Evolutionary conservation across 2,797 vertebrate species (phyloP), one percentile per base, ranked within the genome.

Genomic region (Silurus lanzhouensis): DNA sequence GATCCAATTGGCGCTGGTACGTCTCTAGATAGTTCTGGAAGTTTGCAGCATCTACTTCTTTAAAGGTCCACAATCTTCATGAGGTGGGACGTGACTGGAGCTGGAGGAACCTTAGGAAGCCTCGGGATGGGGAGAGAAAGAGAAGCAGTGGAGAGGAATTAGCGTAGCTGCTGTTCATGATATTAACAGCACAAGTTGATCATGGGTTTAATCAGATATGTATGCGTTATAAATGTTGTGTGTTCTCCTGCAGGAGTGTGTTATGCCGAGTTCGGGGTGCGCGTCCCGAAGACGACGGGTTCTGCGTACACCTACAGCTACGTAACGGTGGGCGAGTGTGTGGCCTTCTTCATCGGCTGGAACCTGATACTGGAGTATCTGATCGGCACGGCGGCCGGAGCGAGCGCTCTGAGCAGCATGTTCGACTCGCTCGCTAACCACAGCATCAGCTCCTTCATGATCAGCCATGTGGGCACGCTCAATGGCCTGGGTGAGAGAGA

Each of bases 271-370:
- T 99, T 99, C 2, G 98, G 98, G 0, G 98, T 99, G 14, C 96
- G 98, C 0, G 98, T 99, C 64, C 98, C 98, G 22, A 99, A 99
- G 93, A 99, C 98, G 85, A 99, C 98, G 0, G 98, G 98, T 31
- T 99, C 98, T 0, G 98, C 98, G 90, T 99, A 99, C 92, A 99
- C 98, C 2, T 99, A 99, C 95, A 99, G 98, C 93, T 99, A 99
- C 0, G 98, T 99, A 92, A 99, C 98, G 0, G 97, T 99, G 46
- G 98, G 98, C 1, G 98, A 99, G 92, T 99, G 97, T 0, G 98
- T 99, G 93, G 98, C 98, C 0, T 99, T 99, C 88, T 99, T 99
- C 95, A 99, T 99, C 0, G 98, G 98, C 90, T 99, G 98, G 98
- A 99, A 99, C 92, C 91, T 99, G 86, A 98, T 99, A 87, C 94